Base-by-base conservation (phyloP, 2,888 invertebrate species). In the Leucophenga montana region DNA sequence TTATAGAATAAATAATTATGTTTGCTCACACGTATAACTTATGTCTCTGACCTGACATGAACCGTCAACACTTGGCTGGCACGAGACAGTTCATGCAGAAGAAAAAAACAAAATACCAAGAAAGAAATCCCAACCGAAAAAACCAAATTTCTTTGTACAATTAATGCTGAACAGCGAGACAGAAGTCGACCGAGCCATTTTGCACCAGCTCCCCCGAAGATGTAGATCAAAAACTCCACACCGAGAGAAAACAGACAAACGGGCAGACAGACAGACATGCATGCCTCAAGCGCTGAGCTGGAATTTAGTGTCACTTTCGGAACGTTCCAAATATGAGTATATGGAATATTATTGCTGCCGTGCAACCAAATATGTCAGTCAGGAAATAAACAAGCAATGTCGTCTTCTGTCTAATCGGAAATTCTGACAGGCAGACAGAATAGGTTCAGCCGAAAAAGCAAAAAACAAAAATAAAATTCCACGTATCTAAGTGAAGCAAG, bases 231-330 rank as follows among this genome's bases (percentile, higher is more conserved):
- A 50, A 50, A 6, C 16, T 18, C 16, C 16, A 18, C 16, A n/a
- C 50, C 5, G 27, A 27, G 3, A 27, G 27, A 27, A 2, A 2
- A 27, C 27, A 27, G 27, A 27, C 27, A 2, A 4, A 27, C 27
- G 4, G 27, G 4, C 27, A 27, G 27, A 27, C 4, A n/a, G n/a
- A n/a, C n/a, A 3, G 48, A n/a, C n/a, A n/a, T n/a, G n/a, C n/a
- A 4, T 16, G 50, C 39, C 39, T 39, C 1, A 39, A 39, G 39
- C 39, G 11, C 11, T 8, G 11, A 39, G 50, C 50, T 50, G 50
- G 13, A 75, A 76, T 77, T 77, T 74, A 74, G 62, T 75, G 76
- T 77, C 66, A 76, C 71, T 77, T 66, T 74, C 78, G 71, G 66
- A 73, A 68, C 74, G 67, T 64, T 66, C 33, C 50, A 50, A 56